Percentiles rank a stretch among this genome's conserved stretches.
Evolutionary conservation across 1,140 invertebrate species (phyloP).

Genomic region (Prorops nasuta): DNA sequence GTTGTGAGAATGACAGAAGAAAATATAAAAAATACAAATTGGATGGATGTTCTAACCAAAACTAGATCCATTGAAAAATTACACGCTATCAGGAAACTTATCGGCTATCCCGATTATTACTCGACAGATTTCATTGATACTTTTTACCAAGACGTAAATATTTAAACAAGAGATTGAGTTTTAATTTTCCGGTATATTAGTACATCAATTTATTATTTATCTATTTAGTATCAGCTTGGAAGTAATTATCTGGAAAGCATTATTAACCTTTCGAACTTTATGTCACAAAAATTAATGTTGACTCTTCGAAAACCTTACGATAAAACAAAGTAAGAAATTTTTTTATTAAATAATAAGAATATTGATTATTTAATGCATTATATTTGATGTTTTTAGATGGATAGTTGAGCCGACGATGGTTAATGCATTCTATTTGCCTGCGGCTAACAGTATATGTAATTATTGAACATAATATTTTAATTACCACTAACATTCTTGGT

Average conservation of each 20-base stretch:
- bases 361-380: neutral
- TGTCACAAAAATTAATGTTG: neutral
- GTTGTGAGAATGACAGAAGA: neutral
- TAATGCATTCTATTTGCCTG: neutral
- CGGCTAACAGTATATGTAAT: neutral
- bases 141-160: neutral
- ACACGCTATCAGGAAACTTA: neutral
- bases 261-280: neutral
- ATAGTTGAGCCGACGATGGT: neutral
- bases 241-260: neutral
- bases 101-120: slow-evolving; percentile 7
- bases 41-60: neutral
- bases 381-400: neutral
- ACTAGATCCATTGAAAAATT: neutral
- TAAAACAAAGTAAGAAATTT: neutral
- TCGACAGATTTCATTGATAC: neutral
- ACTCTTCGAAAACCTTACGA: too few species aligned
- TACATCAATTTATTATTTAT: neutral
- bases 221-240: neutral
- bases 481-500: neutral
- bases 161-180: neutral
- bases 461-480: neutral
- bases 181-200: neutral
- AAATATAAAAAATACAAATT: neutral
- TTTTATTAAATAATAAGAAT: neutral